phyloP scores from a whole-genome alignment of 2,888 invertebrate species.

The Ceriagrion tenellum region DNA sequence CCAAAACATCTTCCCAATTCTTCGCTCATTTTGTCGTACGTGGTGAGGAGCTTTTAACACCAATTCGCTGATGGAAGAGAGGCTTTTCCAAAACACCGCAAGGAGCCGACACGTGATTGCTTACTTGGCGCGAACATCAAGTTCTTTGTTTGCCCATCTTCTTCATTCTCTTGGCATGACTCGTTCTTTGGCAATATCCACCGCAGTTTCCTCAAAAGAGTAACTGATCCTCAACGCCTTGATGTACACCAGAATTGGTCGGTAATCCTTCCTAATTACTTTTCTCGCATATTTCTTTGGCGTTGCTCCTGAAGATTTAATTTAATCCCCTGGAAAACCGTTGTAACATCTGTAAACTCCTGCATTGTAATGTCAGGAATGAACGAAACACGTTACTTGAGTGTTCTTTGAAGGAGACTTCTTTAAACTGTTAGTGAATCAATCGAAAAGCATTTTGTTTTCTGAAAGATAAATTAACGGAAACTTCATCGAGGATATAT shows the following conservation, averaged over 20 bases:
- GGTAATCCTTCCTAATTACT: background rate
- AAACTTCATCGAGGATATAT: too few species aligned
- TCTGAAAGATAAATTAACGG: too few species aligned
- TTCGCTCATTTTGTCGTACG: background rate
- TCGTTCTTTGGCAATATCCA: background rate
- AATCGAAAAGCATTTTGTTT: too few species aligned
- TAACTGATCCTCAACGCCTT: background rate
- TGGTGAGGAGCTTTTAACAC: too few species aligned
- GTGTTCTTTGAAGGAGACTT: too few species aligned
- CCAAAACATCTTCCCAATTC: background rate
- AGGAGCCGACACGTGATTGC: background rate
- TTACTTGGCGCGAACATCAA: background rate
- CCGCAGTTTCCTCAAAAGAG: background rate
- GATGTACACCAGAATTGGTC: background rate
- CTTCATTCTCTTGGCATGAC: background rate
- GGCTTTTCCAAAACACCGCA: background rate
- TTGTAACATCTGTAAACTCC: background rate
- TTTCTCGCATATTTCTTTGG: background rate
- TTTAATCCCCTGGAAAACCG: background rate
- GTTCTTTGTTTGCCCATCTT: background rate
- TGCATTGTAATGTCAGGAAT: too few species aligned
- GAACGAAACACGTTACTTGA: too few species aligned
- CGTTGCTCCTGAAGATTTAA: background rate
- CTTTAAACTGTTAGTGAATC: too few species aligned
- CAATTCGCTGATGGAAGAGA: background rate